Evolutionary conservation across 2,797 vertebrate species (phyloP), one percentile per base, ranked within the genome.

Genomic region (Chromis chromis): DNA sequence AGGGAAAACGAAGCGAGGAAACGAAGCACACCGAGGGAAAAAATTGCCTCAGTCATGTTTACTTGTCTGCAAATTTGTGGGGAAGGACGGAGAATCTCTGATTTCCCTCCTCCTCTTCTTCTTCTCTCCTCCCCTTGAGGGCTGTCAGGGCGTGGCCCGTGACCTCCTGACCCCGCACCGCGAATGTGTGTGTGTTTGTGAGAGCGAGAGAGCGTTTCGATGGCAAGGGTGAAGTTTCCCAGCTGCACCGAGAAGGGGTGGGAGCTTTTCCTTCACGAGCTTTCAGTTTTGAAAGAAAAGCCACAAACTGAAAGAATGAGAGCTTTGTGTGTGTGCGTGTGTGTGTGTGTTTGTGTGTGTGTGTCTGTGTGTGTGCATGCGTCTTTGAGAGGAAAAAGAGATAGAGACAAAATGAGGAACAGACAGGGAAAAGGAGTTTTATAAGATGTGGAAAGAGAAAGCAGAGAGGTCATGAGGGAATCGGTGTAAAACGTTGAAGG

Each of bases 281-380:
- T 86, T 86, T 91, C 84, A 76, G 85, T 92, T 92, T 86, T 83
- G 84, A 93, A 93, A 91, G 90, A 89, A 91, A 94, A 93, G 90
- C 89, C 87, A 86, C 89, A 86, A 85, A 88, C 81, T 89, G 79
- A 93, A 90, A 93, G 93, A 95, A 94, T 91, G 87, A 92, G 87
- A 80, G 87, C 93, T 94, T 93, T 94, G 91, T 94, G 86, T 70
- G 86, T 92, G 78, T 88, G 1, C 74, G 86, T 74, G 59, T 78
- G 70, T 66, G 65, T 80, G 57, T 65, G 50, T 72, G 81, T 90
- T 70, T 90, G 69, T 66, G 83, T 49, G 53, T 52, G 65, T 48
- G 36, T 66, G n/a, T 65, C 14, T 54, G 56, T 49, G 28, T 50
- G 44, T 50, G 49, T 50, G 49, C 94, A 90, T 94, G 16, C 40